Conservation (phyloP, 2,113 vertebrate species). For the Suricata suricatta region DNA sequence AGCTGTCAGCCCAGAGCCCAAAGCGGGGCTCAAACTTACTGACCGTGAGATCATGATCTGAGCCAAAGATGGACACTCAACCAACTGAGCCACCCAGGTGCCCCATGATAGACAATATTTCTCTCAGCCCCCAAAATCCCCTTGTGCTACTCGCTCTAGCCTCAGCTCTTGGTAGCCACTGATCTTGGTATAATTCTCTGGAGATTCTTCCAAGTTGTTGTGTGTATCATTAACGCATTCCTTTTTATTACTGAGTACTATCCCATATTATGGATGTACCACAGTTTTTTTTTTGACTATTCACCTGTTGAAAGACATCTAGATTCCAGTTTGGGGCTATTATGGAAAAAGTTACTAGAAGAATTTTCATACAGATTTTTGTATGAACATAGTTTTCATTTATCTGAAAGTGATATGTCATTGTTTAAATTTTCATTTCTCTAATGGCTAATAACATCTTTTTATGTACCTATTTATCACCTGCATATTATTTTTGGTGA, state of each 20-base stretch:
- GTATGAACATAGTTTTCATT: constrained; percentile 13
- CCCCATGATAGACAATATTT: neutral
- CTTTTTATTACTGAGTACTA: neutral
- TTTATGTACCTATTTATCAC: neutral
- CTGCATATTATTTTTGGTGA: neutral
- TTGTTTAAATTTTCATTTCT: constrained; percentile 31
- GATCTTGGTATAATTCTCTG: neutral
- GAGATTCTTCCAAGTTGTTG: neutral
- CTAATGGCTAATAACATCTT: neutral
- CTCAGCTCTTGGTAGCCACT: neutral
- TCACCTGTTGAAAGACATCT: neutral
- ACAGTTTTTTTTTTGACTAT: neutral
- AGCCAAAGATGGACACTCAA: too few relatives aligned
- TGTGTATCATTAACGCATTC: neutral
- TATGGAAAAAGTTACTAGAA: neutral
- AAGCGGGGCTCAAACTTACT: too few relatives aligned
- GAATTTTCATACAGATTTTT: neutral
- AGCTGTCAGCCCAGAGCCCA: too few relatives aligned
- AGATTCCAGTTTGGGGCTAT: neutral
- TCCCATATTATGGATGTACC: neutral
- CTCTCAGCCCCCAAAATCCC: neutral
- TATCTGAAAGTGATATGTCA: neutral
- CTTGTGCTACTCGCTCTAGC: neutral
- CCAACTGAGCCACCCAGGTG: too few relatives aligned
- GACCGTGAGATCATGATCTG: too few relatives aligned